A percentile compares a stretch with the other conserved stretches of the same genome.
Evolutionary conservation across 2,797 vertebrate genomes (phyloP).

Genomic region (Muraenolepis orangiensis): DNA sequence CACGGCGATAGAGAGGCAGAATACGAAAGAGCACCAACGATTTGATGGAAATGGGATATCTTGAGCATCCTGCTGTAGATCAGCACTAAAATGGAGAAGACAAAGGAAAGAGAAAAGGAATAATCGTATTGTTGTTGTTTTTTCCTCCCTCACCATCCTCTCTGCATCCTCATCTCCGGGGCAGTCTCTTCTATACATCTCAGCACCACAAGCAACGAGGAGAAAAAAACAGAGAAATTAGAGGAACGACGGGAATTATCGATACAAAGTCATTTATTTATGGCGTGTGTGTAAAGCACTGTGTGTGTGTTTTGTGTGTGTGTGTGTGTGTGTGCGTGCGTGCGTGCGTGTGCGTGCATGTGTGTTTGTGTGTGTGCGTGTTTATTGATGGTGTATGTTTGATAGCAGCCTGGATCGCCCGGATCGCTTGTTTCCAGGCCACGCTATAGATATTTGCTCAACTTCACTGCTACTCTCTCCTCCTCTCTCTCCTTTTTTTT

Average conservation of each 20-base stretch:
- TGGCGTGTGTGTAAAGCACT: constrained; percentile 39
- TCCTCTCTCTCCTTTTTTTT: background rate
- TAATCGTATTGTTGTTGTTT: constrained; percentile 26
- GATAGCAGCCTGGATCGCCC: constrained; percentile 59
- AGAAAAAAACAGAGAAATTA: constrained; percentile 31
- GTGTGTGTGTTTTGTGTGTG: constrained; percentile 10
- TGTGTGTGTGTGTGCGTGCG: constrained; percentile 28
- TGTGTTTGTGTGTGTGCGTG: constrained; percentile 23
- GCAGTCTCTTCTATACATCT: constrained; percentile 54
- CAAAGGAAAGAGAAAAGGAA: constrained; percentile 45
- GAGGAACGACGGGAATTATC: constrained; percentile 44
- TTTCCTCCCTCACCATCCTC: constrained; percentile 32
- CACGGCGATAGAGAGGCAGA: constrained; percentile 18
- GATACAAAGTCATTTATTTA: constrained; percentile 55
- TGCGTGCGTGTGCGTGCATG: constrained; percentile 14
- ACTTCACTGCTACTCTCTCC: constrained; percentile 35
- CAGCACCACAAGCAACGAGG: constrained; percentile 48
- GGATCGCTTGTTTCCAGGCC: constrained; percentile 64
- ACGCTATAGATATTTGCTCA: constrained; percentile 45
- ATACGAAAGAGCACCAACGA: constrained; percentile 69
- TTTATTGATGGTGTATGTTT: constrained; percentile 47
- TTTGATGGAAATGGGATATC: constrained; percentile 68
- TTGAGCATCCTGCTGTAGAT: constrained; percentile 50
- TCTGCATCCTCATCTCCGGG: constrained; percentile 43
- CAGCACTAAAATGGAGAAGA: constrained; percentile 41